Base-by-base conservation (phyloP, 2,113 vertebrate species). In the Neopipo cinnamomea region DNA sequence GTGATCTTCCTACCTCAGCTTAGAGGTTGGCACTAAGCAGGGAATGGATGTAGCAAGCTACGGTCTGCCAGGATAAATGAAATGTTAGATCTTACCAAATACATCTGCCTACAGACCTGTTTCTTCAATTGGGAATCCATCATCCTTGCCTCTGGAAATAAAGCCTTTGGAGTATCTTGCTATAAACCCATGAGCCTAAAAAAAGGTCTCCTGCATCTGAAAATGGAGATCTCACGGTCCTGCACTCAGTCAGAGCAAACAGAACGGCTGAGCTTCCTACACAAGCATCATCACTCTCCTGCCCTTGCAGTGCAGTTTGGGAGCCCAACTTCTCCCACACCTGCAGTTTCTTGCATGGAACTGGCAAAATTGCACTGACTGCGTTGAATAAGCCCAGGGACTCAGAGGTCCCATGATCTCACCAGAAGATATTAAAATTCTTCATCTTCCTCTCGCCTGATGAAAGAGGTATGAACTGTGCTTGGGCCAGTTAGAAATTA, bases 391-490 rank as follows among this genome's bases (percentile, higher is more conserved):
- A 61, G 52, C 23, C 33, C 22, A 16, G 84, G 35, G 80, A 73
- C 88, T 86, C 47, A 49, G 53, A 84, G 74, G 62, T 90, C 80
- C 49, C 85, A 80, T 77, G 90, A 59, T 83, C 50, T 81, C 84
- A 82, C 53, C 82, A 52, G 78, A 71, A 77, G 42, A 88, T 80
- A 71, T 89, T 92, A 79, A 96, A 87, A 95, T 81, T 62, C 89
- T 93, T 93, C 90, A 91, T 91, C 94, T 92, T 96, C 76, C 92
- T 93, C 87, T 93, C 2, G 22, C 80, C 55, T 90, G 95, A 89
- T 61, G 21, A 52, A n/a, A 65, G 79, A 92, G 63, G 79, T 30
- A 76, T 87, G 72, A 59, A 66, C 85, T 56, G 44, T 91, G 76
- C 87, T 97, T 58, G 59, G 50, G 61, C 78, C 91, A 85, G 71